phyloP scores from a whole-genome alignment of 30 jellyfish, hydroid and myxozoan genomes.

The Aurelia coerulea region DNA sequence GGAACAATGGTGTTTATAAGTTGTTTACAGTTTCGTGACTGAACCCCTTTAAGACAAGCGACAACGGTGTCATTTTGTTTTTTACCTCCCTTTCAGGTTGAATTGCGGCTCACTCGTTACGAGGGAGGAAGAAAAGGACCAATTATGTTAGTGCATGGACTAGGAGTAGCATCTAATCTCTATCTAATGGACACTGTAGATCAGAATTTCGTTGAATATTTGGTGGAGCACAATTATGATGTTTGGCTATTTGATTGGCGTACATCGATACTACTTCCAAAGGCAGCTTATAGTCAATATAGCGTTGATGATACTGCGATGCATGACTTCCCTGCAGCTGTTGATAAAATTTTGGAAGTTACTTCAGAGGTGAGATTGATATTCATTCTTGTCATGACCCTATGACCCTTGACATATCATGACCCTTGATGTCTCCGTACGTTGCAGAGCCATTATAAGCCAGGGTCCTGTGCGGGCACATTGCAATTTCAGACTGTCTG shows the following conservation, averaged over 20 bases:
- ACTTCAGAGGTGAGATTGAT: constrained; percentile 30
- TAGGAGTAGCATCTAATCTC: constrained; percentile 54
- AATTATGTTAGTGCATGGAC: constrained; percentile 59
- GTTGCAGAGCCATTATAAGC: no score
- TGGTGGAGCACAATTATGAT: constrained; percentile 45
- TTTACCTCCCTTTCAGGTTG: constrained; percentile 16
- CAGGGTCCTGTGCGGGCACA: no score
- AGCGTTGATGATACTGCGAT: constrained; percentile 52
- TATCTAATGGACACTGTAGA: constrained; percentile 56
- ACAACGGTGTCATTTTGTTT: neutral
- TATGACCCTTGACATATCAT: no score
- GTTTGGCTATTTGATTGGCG: constrained; percentile 72
- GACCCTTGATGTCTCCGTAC: no score
- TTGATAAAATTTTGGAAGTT: constrained; percentile 42
- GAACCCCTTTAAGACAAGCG: no score
- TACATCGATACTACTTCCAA: constrained; percentile 36
- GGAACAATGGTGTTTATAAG: no score
- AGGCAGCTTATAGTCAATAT: constrained; percentile 41
- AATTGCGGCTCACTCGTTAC: constrained; percentile 65
- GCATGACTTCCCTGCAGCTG: constrained; percentile 60
- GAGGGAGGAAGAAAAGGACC: constrained; percentile 78
- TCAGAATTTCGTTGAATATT: constrained; percentile 59
- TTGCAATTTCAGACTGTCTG: no score
- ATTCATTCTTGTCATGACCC: neutral
- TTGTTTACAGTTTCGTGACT: no score